Conservation (phyloP, 2,113 vertebrate genomes). For the Physeter macrocephalus region DNA sequence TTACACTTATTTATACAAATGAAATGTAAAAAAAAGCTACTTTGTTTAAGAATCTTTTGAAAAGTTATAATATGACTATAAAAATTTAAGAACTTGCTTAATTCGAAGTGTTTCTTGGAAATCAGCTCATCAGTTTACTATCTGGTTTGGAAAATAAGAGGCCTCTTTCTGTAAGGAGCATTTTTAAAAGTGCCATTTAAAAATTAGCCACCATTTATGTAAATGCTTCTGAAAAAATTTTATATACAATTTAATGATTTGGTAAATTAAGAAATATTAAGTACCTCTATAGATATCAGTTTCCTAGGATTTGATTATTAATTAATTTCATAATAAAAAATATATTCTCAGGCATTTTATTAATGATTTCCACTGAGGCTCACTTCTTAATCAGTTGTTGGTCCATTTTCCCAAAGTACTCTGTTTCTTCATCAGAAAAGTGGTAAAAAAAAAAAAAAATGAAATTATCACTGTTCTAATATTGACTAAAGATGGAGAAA, state of each 20-base stretch:
- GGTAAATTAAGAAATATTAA: slow-evolving; percentile 11
- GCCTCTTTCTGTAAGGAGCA: not conserved
- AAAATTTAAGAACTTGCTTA: slow-evolving; percentile 25
- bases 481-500: not conserved
- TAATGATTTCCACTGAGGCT: not conserved
- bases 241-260: not conserved
- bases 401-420: not conserved
- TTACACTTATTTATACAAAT: not conserved
- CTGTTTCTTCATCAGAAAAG: slow-evolving; percentile 28
- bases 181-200: slow-evolving; percentile 30
- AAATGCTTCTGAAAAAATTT: not conserved
- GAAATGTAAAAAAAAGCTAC: not conserved
- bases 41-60: not conserved
- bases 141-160: slow-evolving; percentile 30
- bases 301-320: not conserved
- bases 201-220: slow-evolving; percentile 9
- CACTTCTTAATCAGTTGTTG: not conserved
- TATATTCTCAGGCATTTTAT: not conserved
- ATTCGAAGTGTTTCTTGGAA: slow-evolving; percentile 42
- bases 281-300: not conserved
- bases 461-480: not conserved
- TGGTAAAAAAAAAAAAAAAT: not conserved
- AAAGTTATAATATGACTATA: not conserved
- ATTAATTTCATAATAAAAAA: not conserved
- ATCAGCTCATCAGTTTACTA: not conserved